Conservation (phyloP, 1,140 invertebrate genomes). For the Drosophila aff. region DNA sequence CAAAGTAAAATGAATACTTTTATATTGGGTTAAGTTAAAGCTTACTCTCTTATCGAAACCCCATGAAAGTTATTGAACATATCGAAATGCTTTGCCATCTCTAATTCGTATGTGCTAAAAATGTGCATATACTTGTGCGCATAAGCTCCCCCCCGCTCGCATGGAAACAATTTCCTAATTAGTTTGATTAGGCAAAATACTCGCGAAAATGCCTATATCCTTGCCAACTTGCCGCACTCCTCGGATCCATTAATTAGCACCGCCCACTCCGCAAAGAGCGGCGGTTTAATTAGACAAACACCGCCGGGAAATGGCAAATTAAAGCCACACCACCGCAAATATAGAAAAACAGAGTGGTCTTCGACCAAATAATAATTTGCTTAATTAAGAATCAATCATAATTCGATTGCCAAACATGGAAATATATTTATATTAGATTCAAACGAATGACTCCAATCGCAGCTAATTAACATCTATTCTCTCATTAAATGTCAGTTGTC, state of each 20-base stretch:
- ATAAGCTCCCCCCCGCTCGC: not conserved
- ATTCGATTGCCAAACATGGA: constrained; percentile 25
- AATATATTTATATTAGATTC: constrained; percentile 6
- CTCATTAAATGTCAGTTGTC: constrained; percentile 25
- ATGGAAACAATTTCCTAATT: constrained; percentile 56
- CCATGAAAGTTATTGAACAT: not conserved
- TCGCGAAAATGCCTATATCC: constrained; percentile 47
- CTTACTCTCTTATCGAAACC: not conserved
- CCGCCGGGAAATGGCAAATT: constrained; percentile 32
- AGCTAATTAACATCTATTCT: constrained; percentile 44
- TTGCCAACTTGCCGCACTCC: constrained; percentile 26
- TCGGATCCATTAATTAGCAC: constrained; percentile 34
- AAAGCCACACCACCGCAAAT: constrained; percentile 27
- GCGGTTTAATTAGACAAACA: constrained; percentile 49
- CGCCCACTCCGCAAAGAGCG: constrained; percentile 25
- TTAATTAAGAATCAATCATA: constrained; percentile 56
- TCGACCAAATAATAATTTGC: constrained; percentile 32
- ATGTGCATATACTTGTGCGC: constrained; percentile 39
- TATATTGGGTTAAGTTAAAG: too few relatives aligned
- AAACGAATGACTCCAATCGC: constrained; percentile 3
- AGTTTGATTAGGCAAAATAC: constrained; percentile 45
- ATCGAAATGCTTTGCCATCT: not conserved
- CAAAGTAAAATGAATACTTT: too few relatives aligned
- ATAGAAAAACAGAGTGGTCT: constrained; percentile 10
- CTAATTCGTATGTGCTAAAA: constrained; percentile 16